Base-by-base conservation (phyloP, 2,797 vertebrate genomes). In the Salmo trutta region DNA sequence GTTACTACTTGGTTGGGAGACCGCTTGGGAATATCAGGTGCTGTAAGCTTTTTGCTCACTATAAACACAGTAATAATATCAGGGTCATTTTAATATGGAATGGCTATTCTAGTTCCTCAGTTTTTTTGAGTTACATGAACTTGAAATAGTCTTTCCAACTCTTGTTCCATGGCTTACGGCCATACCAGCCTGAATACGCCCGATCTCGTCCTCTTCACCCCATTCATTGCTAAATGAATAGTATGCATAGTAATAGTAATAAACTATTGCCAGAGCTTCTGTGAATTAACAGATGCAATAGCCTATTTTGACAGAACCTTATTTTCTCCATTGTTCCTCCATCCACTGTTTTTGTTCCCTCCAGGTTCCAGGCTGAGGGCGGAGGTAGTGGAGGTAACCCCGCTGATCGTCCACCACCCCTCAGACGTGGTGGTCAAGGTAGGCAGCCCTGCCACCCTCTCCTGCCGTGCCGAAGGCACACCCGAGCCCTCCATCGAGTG, bases 381-480 rank as follows among this genome's bases (percentile, higher is more conserved):
- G 0, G 77, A 93, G 29, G 94, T 19, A 10, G 59, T 95, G 62
- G 85, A 51, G 0, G 33, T 19, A 7, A 83, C 89, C 0, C 95
- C 96, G 0, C 94, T 90, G 69, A 95, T 94, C 16, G 82, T 95
- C 16, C 94, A 95, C 82, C 96, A 97, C 10, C 97, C 96, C 0
- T 92, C 96, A 17, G 97, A 97, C 54, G 91, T 96, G 74, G 94
- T 97, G 78, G 94, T 97, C 54, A 93, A 88, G 70, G 85, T 84
- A 1, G 92, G 92, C 0, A 89, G 80, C 21, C 96, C 96, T 0
- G 95, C 93, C 77, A 94, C 84, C 0, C 91, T 98, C 78, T 94
- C 91, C 80, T 98, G 97, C 86, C 91, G 91, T 2, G 96, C 93
- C 0, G 94, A 95, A 0, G 97, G 96, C 27, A 93, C 83, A 82